phyloP scores from a whole-genome alignment of 2,113 vertebrate species.

The Lagopus muta region DNA sequence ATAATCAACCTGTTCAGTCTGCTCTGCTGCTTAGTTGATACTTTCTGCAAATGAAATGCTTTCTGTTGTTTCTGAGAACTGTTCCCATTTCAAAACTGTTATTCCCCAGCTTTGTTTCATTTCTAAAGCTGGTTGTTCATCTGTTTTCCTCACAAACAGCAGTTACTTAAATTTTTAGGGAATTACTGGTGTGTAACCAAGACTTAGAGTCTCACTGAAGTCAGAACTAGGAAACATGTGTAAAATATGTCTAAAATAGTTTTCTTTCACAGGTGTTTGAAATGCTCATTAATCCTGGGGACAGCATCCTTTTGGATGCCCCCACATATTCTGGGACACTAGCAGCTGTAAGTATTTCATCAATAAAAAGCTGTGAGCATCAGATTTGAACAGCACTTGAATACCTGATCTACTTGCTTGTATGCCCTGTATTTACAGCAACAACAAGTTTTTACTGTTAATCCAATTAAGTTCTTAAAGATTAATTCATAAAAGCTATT shows the following conservation, averaged over 20 bases:
- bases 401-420: not conserved
- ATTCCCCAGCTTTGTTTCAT: not conserved
- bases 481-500: not conserved
- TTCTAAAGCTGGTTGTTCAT: not conserved
- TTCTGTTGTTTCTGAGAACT: not conserved
- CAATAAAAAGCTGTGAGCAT: not conserved
- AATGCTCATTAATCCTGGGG: conserved; percentile 93
- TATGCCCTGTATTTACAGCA: not conserved
- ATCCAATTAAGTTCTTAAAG: not conserved
- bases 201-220: not conserved
- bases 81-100: not conserved
- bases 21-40: not conserved
- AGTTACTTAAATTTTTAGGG: not conserved
- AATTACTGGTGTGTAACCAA: not conserved
- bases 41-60: not conserved
- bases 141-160: not conserved
- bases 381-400: not conserved
- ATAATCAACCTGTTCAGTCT: not conserved
- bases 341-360: conserved; percentile 80
- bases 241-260: not conserved
- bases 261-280: conserved; percentile 87
- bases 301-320: conserved; percentile 89
- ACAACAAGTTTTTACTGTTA: not conserved
- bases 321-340: conserved; percentile 91
- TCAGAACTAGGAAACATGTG: not conserved